These are phyloP conservation scores for Acromyrmex charruanus DNA, from an alignment of 1,140 invertebrate species.

Conservation along the genomic window DNA sequence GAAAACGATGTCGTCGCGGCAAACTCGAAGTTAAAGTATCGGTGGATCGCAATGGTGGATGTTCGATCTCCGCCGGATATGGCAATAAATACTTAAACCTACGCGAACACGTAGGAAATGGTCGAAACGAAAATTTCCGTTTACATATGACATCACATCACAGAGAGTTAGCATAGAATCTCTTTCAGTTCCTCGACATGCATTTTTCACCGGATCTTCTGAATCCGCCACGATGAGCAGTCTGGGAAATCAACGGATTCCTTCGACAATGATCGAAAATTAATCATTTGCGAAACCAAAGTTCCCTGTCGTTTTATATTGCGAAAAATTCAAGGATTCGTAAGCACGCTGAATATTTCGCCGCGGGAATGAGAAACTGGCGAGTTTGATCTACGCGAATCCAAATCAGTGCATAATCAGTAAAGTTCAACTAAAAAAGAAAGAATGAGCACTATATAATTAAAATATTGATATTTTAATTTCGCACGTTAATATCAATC, in stretches of 20 bases:
- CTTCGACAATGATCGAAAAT: neutral
- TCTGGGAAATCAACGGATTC: neutral
- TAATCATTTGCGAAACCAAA: neutral
- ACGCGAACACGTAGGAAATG: slow-evolving; percentile 31
- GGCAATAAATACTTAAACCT: slow-evolving; percentile 56
- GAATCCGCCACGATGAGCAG: neutral
- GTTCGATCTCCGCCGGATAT: slow-evolving; percentile 44
- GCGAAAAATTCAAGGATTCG: neutral
- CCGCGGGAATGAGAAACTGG: neutral
- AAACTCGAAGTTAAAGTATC: slow-evolving; percentile 16
- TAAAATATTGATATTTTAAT: no score
- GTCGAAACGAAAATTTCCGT: slow-evolving; percentile 34
- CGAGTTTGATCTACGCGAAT: neutral
- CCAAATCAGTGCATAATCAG: no score
- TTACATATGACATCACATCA: neutral
- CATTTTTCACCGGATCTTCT: slow-evolving; percentile 21
- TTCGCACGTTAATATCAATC: no score
- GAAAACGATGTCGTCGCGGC: neutral
- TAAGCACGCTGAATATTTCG: neutral
- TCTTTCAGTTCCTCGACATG: neutral
- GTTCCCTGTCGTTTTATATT: neutral
- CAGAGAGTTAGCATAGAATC: slow-evolving; percentile 23
- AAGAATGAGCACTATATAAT: no score
- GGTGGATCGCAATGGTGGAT: neutral
- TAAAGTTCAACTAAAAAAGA: no score